Evolutionary conservation across 2,797 vertebrate genomes (phyloP).

Genomic region (Mallotus villosus): DNA sequence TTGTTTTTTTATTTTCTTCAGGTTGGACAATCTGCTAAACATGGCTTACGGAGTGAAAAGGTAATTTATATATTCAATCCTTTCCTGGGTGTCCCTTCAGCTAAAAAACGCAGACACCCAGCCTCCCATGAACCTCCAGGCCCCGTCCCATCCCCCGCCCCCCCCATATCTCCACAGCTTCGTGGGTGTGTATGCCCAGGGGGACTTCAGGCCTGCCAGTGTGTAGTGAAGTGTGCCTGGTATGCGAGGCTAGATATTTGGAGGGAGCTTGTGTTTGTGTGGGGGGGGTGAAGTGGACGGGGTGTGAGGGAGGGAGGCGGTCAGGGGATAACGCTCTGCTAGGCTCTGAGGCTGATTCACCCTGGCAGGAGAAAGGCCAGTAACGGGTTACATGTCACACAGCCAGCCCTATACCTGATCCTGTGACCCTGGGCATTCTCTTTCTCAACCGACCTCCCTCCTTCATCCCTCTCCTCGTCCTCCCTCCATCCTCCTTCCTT

Average conservation of each 20-base stretch:
- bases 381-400: conserved; percentile 26
- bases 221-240: background rate
- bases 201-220: background rate
- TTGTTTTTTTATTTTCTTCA: conserved; percentile 65
- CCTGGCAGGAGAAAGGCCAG: conserved; percentile 21
- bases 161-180: no score
- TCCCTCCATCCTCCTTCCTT: no score
- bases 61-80: conserved; percentile 68
- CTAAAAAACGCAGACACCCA: conserved; percentile 24
- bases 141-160: no score
- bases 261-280: background rate
- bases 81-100: conserved; percentile 15
- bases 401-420: conserved; percentile 11
- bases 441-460: background rate
- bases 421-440: background rate
- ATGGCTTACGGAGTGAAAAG: conserved; percentile 99
- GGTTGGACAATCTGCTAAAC: conserved; percentile 99
- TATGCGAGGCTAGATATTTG: background rate
- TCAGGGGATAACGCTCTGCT: background rate
- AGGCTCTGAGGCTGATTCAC: conserved; percentile 19
- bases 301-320: background rate
- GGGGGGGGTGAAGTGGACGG: no score
- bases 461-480: background rate
- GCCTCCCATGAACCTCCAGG: no score
- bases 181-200: conserved; percentile 18